Evolutionary conservation across 2,888 invertebrate genomes (phyloP), one percentile per base, ranked within the genome.

Genomic region (Latrodectus hesperus): DNA sequence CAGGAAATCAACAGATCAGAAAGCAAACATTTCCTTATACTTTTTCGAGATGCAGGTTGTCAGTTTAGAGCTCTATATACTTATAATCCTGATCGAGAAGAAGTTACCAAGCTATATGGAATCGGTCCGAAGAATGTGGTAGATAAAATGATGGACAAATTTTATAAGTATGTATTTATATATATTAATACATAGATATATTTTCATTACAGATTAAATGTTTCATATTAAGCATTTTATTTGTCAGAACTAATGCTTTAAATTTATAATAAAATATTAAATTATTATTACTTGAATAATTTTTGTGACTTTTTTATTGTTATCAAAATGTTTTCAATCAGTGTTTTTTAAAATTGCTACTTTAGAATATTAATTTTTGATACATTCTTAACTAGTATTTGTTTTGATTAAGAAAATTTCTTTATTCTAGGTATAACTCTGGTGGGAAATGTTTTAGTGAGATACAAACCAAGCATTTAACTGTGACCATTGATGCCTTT

Each of bases 401-500:
- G 1, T 22, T 22, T 22, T 22, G 22, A 22, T 22, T 22, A 22
- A 22, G 22, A 22, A 1, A 22, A 22, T 22, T 78, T 52, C n/a
- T 49, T 65, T 3, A 10, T 64, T 80, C 60, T 94, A 99, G 99
- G 94, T 99, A 99, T 94, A 99, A 99, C 94, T 99, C 99, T 90
- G 99, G 99, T 92, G 97, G 96, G 91, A 99, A 99, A 94, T 97
- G 97, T 93, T 99, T 99, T 94, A 96, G 97, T 64, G 96, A 97
- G 94, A 96, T 99, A 90, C 98, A 98, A 93, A 99, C 99, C 91
- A 99, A 99, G 94, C 99, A 99, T 94, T 94, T 99, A 93, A 98
- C 99, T 81, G 99, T 99, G 91, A 99, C 99, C 91, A 99, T 99
- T 93, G 99, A 99, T 94, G 99, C 99, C 92, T 98, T 99, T 94